A percentile compares a stretch with the other conserved stretches of the same genome.
phyloP scores from a whole-genome alignment of 2,888 invertebrate genomes.

The Drosophila dives region DNA sequence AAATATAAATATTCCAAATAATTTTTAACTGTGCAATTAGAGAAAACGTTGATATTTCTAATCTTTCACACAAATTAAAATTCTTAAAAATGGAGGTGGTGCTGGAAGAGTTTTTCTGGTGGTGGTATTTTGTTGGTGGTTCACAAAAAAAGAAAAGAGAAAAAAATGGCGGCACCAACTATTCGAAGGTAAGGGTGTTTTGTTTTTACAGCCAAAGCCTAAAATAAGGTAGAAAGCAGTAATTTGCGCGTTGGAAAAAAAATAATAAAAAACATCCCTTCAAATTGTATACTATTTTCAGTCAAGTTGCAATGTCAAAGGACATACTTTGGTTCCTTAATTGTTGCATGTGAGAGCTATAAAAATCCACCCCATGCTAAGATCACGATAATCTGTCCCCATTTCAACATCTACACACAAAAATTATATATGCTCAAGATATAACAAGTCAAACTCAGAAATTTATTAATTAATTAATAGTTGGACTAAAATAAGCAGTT shows the following conservation, averaged over 20 bases:
- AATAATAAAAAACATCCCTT: slow-evolving; percentile 34
- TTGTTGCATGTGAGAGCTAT: neutral
- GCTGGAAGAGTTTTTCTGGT: neutral
- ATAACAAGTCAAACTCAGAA: neutral
- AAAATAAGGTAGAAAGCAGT: slow-evolving; percentile 32
- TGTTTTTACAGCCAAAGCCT: slow-evolving; percentile 8
- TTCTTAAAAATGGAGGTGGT: neutral
- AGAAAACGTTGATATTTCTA: neutral
- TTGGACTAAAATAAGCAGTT: neutral
- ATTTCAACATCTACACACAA: neutral
- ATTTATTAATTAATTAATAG: neutral
- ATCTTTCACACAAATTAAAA: neutral
- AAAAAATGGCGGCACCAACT: slow-evolving; percentile 40
- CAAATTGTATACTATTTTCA: slow-evolving; percentile 7
- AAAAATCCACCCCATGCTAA: slow-evolving; percentile 11
- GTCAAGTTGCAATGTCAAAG: slow-evolving; percentile 11
- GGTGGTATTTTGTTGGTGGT: slow-evolving; percentile 18
- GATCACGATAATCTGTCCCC: neutral
- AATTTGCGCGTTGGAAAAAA: slow-evolving; percentile 6
- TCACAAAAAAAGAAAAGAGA: slow-evolving; percentile 19
- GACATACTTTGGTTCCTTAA: neutral
- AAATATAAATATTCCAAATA: neutral
- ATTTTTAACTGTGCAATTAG: neutral
- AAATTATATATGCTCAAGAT: neutral
- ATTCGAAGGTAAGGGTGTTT: slow-evolving; percentile 24